Percentiles rank a stretch among this genome's conserved stretches.
These are phyloP conservation scores for Andrena hattorfiana DNA, from an alignment of 2,888 invertebrate species.

Conservation along the genomic window DNA sequence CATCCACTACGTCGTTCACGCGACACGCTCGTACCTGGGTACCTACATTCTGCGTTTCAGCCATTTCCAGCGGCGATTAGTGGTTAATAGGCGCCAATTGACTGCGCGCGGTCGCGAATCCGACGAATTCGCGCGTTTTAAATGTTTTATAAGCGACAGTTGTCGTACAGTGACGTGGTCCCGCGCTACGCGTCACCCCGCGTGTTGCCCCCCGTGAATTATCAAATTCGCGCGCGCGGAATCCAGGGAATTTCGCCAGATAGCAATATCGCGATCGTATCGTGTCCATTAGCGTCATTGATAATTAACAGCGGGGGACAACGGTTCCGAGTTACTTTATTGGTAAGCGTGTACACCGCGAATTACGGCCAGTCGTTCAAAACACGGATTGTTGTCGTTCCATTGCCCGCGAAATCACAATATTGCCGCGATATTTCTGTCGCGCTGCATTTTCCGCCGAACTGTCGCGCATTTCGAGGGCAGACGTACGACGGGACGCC, in stretches of 20 bases:
- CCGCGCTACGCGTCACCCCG: background rate
- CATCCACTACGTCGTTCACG: constrained; percentile 20
- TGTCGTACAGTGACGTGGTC: background rate
- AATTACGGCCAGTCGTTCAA: background rate
- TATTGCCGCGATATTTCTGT: background rate
- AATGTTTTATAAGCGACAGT: constrained; percentile 40
- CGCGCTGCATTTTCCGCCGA: background rate
- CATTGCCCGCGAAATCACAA: constrained; percentile 5
- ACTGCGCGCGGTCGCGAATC: background rate
- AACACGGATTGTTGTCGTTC: constrained; percentile 8
- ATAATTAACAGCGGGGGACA: constrained; percentile 45
- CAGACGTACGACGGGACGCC: background rate
- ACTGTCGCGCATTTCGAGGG: background rate
- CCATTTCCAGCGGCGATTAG: constrained; percentile 10
- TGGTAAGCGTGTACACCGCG: background rate
- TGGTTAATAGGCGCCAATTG: constrained; percentile 39
- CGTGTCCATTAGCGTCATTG: constrained; percentile 42
- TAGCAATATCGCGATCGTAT: constrained; percentile 47
- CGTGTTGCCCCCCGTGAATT: constrained; percentile 40
- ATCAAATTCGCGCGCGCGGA: constrained; percentile 38
- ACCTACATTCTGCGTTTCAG: background rate
- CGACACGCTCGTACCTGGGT: background rate
- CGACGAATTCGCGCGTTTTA: constrained; percentile 24
- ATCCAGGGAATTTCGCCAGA: constrained; percentile 24
- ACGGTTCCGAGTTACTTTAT: constrained; percentile 29